Base-by-base conservation (phyloP, 2,797 vertebrate genomes). In the Pipistrellus nathusii region DNA sequence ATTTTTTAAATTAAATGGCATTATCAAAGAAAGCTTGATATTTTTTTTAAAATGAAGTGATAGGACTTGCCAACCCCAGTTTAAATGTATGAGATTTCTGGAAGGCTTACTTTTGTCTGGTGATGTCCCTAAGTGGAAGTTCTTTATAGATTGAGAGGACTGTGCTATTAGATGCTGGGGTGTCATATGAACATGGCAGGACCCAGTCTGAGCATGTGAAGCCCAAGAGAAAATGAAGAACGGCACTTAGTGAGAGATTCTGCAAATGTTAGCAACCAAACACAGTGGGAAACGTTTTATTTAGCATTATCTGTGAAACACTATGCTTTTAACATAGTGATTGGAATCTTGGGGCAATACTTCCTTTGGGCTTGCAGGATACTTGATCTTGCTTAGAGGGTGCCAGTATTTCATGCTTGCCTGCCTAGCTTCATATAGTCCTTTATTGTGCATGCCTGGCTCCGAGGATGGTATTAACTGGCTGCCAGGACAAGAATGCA, bases 221-320 rank as follows among this genome's bases (percentile, higher is more conserved):
- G 44, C 9, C 41, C n/a, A 20, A 46, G 77, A 95, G 32, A 84
- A 94, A 85, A 76, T 35, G 35, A 68, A 84, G 57, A 94, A 57
- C 57, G 62, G 35, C 62, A 38, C 32, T 86, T 89, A 84, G 57
- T 88, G 85, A 85, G 81, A 91, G 84, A 95, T 88, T 81, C 23
- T 77, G 57, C 72, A 83, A 88, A 83, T 78, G 46, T 95, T 86
- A 94, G 46, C 94, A 93, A 68, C 21, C 85, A 90, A 72, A 94
- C 76, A 86, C 57, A 92, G 69, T 76, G 80, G 59, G 75, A 94
- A 89, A 86, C 12, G 12, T 94, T 96, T 91, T 88, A 81, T 88
- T 94, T 96, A 88, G 86, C 66, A 62, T 77, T 96, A 93, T 90
- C 94, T 86, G 27, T 95, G 91, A 94, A 95, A 90, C 44, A 59